Conservation (phyloP, 2,113 vertebrate genomes). For the Martes martes region DNA sequence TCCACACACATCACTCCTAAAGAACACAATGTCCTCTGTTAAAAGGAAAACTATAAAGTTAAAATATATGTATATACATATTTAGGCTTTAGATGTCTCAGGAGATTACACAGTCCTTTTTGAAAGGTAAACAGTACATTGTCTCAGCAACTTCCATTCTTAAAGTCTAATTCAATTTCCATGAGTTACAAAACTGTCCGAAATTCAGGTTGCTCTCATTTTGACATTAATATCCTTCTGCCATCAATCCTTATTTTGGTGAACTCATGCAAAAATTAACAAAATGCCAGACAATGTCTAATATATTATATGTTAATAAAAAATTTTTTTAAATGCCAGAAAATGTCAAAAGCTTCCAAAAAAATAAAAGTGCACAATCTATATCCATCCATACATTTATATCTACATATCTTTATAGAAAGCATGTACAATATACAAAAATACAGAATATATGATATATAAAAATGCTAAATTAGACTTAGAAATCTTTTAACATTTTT, state of each 20-base stretch:
- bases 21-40: slow-evolving; percentile 49
- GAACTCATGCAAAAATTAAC: background rate
- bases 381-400: background rate
- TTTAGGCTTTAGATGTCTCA: slow-evolving; percentile 43
- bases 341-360: slow-evolving; percentile 33
- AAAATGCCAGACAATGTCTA: slow-evolving; percentile 4
- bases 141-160: slow-evolving; percentile 41
- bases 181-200: background rate
- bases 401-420: background rate
- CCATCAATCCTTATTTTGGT: background rate
- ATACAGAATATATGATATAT: background rate
- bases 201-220: background rate
- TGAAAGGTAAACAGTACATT: slow-evolving; percentile 33
- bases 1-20: background rate
- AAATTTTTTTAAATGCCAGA: background rate
- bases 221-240: background rate
- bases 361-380: background rate
- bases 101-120: slow-evolving; percentile 30
- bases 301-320: no score
- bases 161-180: background rate
- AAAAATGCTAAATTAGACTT: background rate
- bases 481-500: background rate
- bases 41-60: slow-evolving; percentile 44
- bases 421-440: background rate
- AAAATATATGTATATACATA: slow-evolving; percentile 35